Base-by-base conservation (phyloP, 2,113 vertebrate genomes). In the Meriones unguiculatus region DNA sequence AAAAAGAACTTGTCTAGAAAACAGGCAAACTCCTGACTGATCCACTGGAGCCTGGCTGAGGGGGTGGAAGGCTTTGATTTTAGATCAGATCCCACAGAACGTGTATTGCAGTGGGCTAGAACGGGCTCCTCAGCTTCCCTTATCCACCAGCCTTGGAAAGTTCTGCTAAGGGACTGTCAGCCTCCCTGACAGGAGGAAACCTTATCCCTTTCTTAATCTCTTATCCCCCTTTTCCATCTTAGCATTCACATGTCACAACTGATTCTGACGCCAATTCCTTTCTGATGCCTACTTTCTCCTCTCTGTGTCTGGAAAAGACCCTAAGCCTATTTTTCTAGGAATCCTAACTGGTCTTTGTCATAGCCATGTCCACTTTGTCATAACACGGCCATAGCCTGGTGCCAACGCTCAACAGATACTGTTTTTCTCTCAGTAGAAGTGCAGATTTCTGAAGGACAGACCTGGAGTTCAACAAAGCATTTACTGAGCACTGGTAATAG, bases 11-110 rank as follows among this genome's bases (percentile, higher is more conserved):
- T 93, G 67, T 84, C 92, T 90, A 70, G 62, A 57, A 87, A 73
- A 54, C 76, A 50, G 81, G 87, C 57, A 32, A 46, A 95, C 59
- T 50, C 52, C 57, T 89, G 81, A 46, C 32, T 87, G 86, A 84
- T 57, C 70, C 38, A 75, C 18, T n/a, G 24, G 88, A 87, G 90
- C 28, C 57, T 52, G 94, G 57, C 52, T 78, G 57, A 41, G 81
- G 69, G 93, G 77, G 73, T 28, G 76, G 91, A 94, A 92, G 95
- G 89, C 82, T 77, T 87, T 46, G 77, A 84, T 70, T 93, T 91
- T 69, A 87, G 69, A 92, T 87, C 65, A 93, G 97, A 95, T 91
- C 94, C 93, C 93, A 89, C 88, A 82, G 86, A 94, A 93, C 72
- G 92, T 59, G 67, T 54, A 22, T 88, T 80, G 52, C 73, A 77